Evolutionary conservation across 2,888 invertebrate genomes (phyloP).

Genomic region (Ptychoptera albimana): DNA sequence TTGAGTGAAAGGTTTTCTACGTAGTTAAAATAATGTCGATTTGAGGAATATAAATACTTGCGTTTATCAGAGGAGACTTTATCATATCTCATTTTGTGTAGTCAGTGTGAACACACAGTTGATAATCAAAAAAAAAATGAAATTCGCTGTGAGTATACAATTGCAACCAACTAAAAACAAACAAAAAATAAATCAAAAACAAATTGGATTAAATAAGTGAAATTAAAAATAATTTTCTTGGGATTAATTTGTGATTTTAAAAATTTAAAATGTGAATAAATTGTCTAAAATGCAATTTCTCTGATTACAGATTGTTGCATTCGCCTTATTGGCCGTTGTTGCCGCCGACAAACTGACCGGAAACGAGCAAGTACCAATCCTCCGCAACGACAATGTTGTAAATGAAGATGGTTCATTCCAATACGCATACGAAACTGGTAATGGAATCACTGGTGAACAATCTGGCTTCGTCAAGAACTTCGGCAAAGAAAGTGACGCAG

Average conservation of each 20-base stretch:
- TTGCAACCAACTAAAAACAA: neutral
- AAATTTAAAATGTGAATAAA: neutral
- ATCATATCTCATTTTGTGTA: conserved; percentile 4
- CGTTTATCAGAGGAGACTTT: neutral
- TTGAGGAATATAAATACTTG: conserved; percentile 4
- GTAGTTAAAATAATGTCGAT: too few species aligned
- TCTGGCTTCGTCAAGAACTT: conserved; percentile 43
- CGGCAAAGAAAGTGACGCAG: conserved; percentile 32
- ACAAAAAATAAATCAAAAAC: neutral
- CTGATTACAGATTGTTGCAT: conserved; percentile 10
- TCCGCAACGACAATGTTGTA: conserved; percentile 14
- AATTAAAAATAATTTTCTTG: neutral
- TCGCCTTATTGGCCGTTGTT: conserved; percentile 15
- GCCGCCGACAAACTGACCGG: conserved; percentile 15
- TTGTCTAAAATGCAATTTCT: neutral
- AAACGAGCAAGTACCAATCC: conserved; percentile 16
- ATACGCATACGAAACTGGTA: conserved; percentile 41
- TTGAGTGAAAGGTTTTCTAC: too few species aligned
- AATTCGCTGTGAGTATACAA: conserved; percentile 5
- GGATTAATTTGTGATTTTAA: too few species aligned
- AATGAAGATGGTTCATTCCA: too few species aligned
- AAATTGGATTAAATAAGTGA: neutral
- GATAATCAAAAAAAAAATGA: conserved; percentile 6
- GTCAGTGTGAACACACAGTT: conserved; percentile 5
- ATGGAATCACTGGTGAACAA: conserved; percentile 45